Percentiles rank a stretch among this genome's conserved stretches.
Conservation (phyloP, 2,888 invertebrate genomes). For the Barypeithes pellucidus region DNA sequence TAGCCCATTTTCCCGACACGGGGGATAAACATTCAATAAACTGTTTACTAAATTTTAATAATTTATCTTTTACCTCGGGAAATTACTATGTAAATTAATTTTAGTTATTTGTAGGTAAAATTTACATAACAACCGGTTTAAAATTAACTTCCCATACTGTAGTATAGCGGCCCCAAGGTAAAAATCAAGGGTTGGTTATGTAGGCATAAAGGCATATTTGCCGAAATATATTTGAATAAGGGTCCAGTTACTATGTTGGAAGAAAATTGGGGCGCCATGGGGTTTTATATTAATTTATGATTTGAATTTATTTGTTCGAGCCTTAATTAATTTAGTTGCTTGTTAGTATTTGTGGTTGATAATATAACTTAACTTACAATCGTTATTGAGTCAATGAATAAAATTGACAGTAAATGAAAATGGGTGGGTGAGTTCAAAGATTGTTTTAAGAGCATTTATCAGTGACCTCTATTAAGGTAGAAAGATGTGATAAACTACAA, state of each 20-base stretch:
- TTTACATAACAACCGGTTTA: constrained; percentile 30
- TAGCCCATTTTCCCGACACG: not conserved
- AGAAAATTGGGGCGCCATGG: not conserved
- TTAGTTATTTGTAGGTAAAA: constrained; percentile 23
- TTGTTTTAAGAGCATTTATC: no score
- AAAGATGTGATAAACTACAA: no score
- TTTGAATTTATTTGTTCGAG: constrained; percentile 21
- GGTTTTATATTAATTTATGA: constrained; percentile 19
- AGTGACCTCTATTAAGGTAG: no score
- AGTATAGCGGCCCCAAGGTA: constrained; percentile 19
- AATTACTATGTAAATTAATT: constrained; percentile 27
- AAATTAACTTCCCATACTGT: constrained; percentile 24
- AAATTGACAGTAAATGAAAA: no score
- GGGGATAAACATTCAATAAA: constrained; percentile 16
- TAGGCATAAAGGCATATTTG: constrained; percentile 27
- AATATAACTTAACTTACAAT: no score
- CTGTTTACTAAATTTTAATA: constrained; percentile 22
- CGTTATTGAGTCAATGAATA: no score
- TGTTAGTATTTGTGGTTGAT: no score
- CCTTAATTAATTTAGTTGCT: constrained; percentile 12
- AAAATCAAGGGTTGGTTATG: constrained; percentile 19
- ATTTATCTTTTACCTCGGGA: constrained; percentile 11
- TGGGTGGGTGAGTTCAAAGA: no score
- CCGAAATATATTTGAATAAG: constrained; percentile 25
- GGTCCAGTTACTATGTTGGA: constrained; percentile 15